These are phyloP conservation scores for Eonycteris spelaea DNA, from an alignment of 2,113 vertebrate genomes.

Conservation along the genomic window DNA sequence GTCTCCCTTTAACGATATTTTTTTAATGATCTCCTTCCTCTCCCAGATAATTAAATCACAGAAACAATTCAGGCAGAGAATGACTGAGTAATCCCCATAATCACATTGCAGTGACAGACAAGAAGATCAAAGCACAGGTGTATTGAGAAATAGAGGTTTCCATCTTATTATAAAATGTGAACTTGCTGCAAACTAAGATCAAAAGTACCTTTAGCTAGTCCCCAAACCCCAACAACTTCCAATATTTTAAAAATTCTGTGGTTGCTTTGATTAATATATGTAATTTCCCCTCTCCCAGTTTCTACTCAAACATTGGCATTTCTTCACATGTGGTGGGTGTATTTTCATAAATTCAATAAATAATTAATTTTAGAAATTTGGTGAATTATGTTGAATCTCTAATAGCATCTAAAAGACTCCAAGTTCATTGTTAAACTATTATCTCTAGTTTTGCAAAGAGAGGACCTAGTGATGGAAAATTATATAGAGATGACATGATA, in stretches of 20 bases:
- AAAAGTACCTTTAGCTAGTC: neutral
- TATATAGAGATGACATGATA: neutral
- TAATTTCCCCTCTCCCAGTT: neutral
- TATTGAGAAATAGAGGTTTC: slow-evolving; percentile 15
- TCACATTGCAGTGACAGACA: slow-evolving; percentile 43
- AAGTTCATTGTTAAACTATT: neutral
- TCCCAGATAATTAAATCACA: slow-evolving; percentile 64
- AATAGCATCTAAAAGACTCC: neutral
- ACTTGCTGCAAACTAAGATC: neutral
- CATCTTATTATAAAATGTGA: neutral
- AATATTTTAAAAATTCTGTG: neutral
- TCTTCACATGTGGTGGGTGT: neutral
- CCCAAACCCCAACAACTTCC: neutral
- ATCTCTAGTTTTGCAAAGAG: neutral
- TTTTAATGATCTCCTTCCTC: slow-evolving; percentile 67
- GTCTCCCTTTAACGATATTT: slow-evolving; percentile 62
- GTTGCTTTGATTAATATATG: neutral
- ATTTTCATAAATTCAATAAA: neutral
- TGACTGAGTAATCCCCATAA: slow-evolving; percentile 56
- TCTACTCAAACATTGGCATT: neutral
- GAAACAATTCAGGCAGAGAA: slow-evolving; percentile 50
- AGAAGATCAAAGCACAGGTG: slow-evolving; percentile 65
- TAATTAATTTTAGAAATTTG: slow-evolving; percentile 6
- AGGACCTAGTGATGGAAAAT: neutral
- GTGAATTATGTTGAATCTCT: neutral